Evolutionary conservation across 2,888 invertebrate species (phyloP), one percentile per base, ranked within the genome.

Genomic region (Netelia inedita): DNA sequence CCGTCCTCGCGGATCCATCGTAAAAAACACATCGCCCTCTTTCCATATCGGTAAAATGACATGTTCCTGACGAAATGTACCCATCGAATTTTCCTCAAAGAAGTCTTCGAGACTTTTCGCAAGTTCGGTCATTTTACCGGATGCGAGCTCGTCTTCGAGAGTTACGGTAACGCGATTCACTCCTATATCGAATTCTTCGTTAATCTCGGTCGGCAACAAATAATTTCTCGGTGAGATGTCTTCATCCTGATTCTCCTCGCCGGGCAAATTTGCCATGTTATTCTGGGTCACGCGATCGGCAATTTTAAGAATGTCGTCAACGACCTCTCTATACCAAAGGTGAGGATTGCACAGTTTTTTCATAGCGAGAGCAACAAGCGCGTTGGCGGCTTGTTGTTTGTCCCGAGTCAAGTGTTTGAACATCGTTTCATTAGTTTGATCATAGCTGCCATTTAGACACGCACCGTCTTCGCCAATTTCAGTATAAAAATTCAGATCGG

Each of bases 261-360:
- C 95, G 0, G 95, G 95, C 0, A 96, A 90, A n/a, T 94, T 92
- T 9, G 93, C 92, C 0, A 95, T 79, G 0, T 95, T 95, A 0
- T 94, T 94, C 0, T 65, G 57, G 0, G 88, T 82, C 79, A 96
- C 90, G 43, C 94, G 94, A 69, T 95, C 94, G 0, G 95, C 96
- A 0, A 95, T 92, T 0, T 92, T 90, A 86, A 96, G 90, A 11
- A 96, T 94, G 59, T 95, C 95, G 82, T 95, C 95, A 2, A 95
- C 89, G 0, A 96, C 95, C n/a, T 94, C 94, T 2, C 94, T 92
- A 5, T 95, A 95, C 96, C 96, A 96, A 3, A 95, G 94, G 65
- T 94, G 94, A 0, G 96, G 94, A 5, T 95, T 94, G 9, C 96
- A 95, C 0, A 96, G 90, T 86, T 95, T 94, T 0, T 95, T 94